phyloP scores from a whole-genome alignment of 2,113 vertebrate genomes.

The Burhinus bistriatus region DNA sequence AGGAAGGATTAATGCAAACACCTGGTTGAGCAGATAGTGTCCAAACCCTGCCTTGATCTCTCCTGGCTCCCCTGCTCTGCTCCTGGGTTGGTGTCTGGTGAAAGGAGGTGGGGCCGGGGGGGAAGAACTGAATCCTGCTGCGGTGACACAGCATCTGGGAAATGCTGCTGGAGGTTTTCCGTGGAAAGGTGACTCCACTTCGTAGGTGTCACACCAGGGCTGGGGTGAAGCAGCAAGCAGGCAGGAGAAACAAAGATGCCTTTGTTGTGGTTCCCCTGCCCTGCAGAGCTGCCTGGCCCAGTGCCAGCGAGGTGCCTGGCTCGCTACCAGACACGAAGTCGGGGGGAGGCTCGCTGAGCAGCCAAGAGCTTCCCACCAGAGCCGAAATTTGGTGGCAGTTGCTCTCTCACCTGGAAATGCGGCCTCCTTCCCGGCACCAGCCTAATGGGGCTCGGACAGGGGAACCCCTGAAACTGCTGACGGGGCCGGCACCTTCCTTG shows the following conservation, averaged over 20 bases:
- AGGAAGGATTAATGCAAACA: neutral
- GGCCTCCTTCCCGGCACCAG: neutral
- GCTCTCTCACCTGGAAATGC: neutral
- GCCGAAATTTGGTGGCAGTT: neutral
- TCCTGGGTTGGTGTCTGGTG: neutral
- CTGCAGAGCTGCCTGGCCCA: neutral
- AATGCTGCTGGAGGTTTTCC: neutral
- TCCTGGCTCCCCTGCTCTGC: neutral
- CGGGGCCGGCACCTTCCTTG: fast-evolving
- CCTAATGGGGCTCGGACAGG: fast-evolving
- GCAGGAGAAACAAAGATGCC: conserved; percentile 15
- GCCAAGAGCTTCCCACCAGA: neutral
- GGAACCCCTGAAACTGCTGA: neutral
- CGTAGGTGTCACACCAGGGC: neutral
- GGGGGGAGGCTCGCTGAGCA: neutral
- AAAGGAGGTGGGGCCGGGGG: neutral
- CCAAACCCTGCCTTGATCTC: fast-evolving
- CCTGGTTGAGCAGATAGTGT: fast-evolving
- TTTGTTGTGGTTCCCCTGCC: neutral
- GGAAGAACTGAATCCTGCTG: fast-evolving
- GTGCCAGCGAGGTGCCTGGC: neutral
- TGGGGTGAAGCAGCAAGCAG: neutral
- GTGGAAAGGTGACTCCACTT: neutral
- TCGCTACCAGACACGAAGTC: fast-evolving
- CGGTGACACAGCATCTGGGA: neutral